phyloP scores from a whole-genome alignment of 2,797 vertebrate species.

The Oreortyx pictus region DNA sequence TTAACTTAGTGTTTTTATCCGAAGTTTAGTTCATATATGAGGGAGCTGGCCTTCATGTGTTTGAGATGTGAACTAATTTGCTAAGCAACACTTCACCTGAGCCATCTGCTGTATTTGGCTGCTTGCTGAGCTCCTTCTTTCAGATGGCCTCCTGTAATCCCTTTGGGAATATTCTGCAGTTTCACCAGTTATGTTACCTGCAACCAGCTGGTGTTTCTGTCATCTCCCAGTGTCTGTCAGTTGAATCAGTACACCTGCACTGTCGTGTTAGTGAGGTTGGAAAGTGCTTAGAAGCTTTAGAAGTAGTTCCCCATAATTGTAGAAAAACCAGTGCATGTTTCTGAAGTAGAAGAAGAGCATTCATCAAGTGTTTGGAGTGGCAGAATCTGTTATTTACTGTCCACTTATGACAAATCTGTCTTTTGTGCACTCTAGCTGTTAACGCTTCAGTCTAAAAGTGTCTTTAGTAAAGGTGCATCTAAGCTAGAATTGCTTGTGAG shows the following conservation, averaged over 20 bases:
- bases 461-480: background rate
- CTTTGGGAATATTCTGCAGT: background rate
- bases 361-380: background rate
- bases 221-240: background rate
- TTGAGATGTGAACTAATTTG: background rate
- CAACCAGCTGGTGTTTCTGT: background rate
- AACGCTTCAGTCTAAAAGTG: background rate
- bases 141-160: background rate
- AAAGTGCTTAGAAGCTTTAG: background rate
- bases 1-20: background rate
- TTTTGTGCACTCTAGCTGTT: background rate
- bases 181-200: background rate
- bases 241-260: background rate
- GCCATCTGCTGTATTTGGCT: background rate
- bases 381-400: background rate
- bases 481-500: accelerated
- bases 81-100: background rate
- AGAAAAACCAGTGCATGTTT: background rate
- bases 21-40: background rate
- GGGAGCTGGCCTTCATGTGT: background rate
- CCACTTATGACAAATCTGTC: background rate
- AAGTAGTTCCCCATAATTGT: background rate
- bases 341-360: background rate
- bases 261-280: background rate
- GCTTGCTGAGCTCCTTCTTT: background rate